A percentile compares a stretch with the other conserved stretches of the same genome.
These are phyloP conservation scores for Hylomyscus alleni DNA, from an alignment of 2,797 vertebrate species.

Conservation along the genomic window DNA sequence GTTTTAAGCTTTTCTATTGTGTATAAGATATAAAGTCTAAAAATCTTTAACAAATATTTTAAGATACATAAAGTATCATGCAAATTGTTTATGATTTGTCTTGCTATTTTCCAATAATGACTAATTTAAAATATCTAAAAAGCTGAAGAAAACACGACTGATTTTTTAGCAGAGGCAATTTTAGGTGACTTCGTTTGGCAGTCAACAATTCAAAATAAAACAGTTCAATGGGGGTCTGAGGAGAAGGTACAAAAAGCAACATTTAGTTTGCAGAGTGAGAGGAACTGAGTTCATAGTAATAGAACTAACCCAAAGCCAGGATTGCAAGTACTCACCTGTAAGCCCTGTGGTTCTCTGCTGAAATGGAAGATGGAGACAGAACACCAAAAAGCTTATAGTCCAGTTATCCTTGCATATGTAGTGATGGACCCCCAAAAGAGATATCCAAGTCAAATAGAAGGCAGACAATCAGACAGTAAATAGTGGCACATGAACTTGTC, in stretches of 20 bases:
- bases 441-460: not conserved
- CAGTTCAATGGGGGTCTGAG: too few species aligned
- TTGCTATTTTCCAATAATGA: not conserved
- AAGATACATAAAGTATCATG: not conserved
- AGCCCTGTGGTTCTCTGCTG: not conserved
- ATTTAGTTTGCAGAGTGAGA: too few species aligned
- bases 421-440: not conserved
- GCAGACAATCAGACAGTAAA: not conserved
- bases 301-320: not conserved
- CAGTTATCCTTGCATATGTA: not conserved
- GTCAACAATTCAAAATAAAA: not conserved
- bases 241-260: not conserved
- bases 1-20: not conserved
- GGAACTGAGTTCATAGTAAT: not conserved
- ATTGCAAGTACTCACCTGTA: not conserved
- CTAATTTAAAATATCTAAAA: not conserved
- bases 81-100: not conserved
- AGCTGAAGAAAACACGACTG: not conserved
- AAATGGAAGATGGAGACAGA: not conserved
- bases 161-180: not conserved
- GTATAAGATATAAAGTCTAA: not conserved
- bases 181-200: not conserved
- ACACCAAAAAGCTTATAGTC: not conserved
- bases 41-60: not conserved
- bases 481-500: not conserved